Evolutionary conservation across 2,888 invertebrate genomes (phyloP).

Genomic region (Drosophila quasianomalipes): DNA sequence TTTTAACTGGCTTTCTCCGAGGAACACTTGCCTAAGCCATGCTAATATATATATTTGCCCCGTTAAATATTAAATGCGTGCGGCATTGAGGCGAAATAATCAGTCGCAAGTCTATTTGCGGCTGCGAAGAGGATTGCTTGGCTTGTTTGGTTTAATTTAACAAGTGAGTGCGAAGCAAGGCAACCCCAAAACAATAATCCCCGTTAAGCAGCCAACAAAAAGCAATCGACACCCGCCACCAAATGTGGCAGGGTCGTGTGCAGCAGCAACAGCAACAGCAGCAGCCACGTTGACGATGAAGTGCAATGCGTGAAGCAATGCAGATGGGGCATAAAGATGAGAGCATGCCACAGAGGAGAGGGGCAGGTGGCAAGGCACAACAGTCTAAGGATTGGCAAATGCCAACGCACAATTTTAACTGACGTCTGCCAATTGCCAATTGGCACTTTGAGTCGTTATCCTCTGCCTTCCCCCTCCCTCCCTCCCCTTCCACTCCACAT

Average conservation of each 20-base stretch:
- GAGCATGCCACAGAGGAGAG: not conserved
- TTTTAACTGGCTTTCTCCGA: not conserved
- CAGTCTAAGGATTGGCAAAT: constrained; percentile 27
- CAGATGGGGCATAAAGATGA: constrained; percentile 11
- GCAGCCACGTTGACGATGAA: constrained; percentile 12
- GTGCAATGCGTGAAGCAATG: constrained; percentile 43
- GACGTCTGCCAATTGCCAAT: constrained; percentile 50
- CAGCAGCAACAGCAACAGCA: not conserved
- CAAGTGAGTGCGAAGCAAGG: constrained; percentile 28
- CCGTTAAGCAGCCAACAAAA: constrained; percentile 31
- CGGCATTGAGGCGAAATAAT: constrained; percentile 7
- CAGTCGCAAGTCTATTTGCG: constrained; percentile 1
- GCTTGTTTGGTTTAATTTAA: constrained; percentile 58
- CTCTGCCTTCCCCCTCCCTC: not conserved
- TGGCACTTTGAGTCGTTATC: constrained; percentile 40
- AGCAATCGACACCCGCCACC: constrained; percentile 52
- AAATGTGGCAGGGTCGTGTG: constrained; percentile 1
- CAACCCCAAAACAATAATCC: constrained; percentile 14
- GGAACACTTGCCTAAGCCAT: not conserved
- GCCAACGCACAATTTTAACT: constrained; percentile 40
- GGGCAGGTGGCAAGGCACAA: not conserved
- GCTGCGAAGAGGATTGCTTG: not conserved
- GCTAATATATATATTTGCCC: constrained; percentile 4
- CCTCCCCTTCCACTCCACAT: no score
- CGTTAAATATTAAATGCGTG: constrained; percentile 21